A percentile compares a stretch with the other conserved stretches of the same genome.
phyloP scores from a whole-genome alignment of 2,113 vertebrate species.

The Petrocephalus zakoni region DNA sequence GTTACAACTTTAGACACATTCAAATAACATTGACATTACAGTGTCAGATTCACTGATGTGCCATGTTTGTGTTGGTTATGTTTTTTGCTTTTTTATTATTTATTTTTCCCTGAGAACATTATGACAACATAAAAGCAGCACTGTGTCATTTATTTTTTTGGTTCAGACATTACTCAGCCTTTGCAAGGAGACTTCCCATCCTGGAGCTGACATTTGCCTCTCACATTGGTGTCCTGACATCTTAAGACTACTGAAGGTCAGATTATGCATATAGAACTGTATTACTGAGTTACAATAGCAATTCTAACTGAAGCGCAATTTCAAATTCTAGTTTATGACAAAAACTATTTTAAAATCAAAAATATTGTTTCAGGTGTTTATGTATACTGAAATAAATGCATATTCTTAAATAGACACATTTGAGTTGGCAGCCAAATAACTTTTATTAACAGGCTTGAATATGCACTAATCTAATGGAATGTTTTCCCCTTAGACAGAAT shows the following conservation, averaged over 20 bases:
- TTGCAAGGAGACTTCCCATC: neutral
- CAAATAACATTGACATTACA: neutral
- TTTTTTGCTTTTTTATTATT: neutral
- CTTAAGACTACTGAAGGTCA: neutral
- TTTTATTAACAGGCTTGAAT: neutral
- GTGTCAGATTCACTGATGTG: neutral
- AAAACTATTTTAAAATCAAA: neutral
- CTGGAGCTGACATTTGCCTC: neutral
- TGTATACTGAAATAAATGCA: neutral
- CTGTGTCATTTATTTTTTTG: neutral
- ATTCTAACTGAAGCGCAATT: neutral
- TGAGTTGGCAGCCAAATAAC: neutral
- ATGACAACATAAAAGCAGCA: neutral
- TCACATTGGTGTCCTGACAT: neutral
- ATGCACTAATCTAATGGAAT: neutral
- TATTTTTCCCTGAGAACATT: neutral
- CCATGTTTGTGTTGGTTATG: neutral
- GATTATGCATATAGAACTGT: neutral
- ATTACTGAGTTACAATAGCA: neutral
- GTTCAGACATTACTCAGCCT: slow-evolving; percentile 11
- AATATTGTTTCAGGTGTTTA: neutral
- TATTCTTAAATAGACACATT: neutral
- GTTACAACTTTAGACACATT: neutral
- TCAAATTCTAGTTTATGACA: neutral
- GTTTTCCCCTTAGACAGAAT: neutral